Base-by-base conservation (phyloP, 2,113 vertebrate genomes). In the Rhynchomys soricoides region DNA sequence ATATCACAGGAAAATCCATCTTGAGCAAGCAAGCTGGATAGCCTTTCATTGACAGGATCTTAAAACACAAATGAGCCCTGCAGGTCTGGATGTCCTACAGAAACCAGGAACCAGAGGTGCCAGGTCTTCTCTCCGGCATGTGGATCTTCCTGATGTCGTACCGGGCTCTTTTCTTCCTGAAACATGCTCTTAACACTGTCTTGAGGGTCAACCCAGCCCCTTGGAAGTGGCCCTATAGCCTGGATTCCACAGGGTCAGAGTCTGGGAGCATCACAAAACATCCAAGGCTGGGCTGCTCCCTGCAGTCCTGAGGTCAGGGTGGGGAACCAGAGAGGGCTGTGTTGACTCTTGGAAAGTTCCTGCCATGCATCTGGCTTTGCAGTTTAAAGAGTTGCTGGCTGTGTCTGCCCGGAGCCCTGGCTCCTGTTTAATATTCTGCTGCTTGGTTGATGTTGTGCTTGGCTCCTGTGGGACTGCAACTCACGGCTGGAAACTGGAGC, bases 351-450 rank as follows among this genome's bases (percentile, higher is more conserved):
- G 95, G 97, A 98, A 98, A 98, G 98, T 98, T 98, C 95, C 96
- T 96, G 97, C 92, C 91, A 96, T 81, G 89, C 70, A 87, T 96
- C 97, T 97, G 97, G 96, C 86, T 96, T 52, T 57, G 96, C 97
- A 70, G 97, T 95, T 97, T 95, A 70, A 97, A 96, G 95, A 97
- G 97, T 96, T 96, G 86, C 88, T 94, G 97, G 97, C 98, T 91
- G 97, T 97, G 97, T 96, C 98, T 98, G 98, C 98, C 97, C 31
- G 64, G 92, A 97, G 97, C 97, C 98, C 97, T 98, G 96, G 98
- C 98, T 98, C 98, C 98, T 98, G 98, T 98, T 98, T 98, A 98
- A 98, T 98, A 98, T 98, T 99, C 98, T 93, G 94, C 98, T 66
- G 98, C 98, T 98, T 97, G 86, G 97, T 90, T 93, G 98, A 96